Conservation (phyloP, 2,113 vertebrate genomes). For the Turdus rufiventris region DNA sequence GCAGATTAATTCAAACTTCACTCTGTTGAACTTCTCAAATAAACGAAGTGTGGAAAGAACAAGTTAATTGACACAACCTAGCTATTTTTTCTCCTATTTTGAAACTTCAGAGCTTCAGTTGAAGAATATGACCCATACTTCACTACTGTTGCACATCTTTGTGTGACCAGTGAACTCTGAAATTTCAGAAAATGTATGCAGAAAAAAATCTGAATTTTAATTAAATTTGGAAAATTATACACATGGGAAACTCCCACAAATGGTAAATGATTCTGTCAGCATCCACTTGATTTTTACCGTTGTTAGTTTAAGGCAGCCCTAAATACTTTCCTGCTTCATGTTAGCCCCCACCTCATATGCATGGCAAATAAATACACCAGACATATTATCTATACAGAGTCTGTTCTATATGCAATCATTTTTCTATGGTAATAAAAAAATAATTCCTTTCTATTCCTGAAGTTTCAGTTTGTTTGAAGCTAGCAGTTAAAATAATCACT, state of each 20-base stretch:
- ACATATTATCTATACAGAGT: neutral
- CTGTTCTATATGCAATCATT: neutral
- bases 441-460: neutral
- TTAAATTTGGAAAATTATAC: neutral
- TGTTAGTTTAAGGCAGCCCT: neutral
- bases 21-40: neutral
- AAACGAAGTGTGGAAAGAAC: neutral
- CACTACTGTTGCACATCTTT: neutral
- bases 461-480: neutral
- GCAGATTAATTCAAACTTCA: neutral
- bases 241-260: neutral
- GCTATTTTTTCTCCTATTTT: neutral
- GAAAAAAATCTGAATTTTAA: neutral
- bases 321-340: neutral
- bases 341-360: neutral
- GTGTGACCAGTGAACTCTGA: neutral
- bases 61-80: neutral
- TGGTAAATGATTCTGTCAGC: neutral
- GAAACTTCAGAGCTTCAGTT: neutral
- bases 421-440: neutral
- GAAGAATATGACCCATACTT: neutral
- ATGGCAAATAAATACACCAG: neutral
- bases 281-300: neutral
- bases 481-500: neutral
- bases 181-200: neutral